These are phyloP conservation scores for Butorides virescens DNA, from an alignment of 2,113 vertebrate genomes.

Conservation along the genomic window DNA sequence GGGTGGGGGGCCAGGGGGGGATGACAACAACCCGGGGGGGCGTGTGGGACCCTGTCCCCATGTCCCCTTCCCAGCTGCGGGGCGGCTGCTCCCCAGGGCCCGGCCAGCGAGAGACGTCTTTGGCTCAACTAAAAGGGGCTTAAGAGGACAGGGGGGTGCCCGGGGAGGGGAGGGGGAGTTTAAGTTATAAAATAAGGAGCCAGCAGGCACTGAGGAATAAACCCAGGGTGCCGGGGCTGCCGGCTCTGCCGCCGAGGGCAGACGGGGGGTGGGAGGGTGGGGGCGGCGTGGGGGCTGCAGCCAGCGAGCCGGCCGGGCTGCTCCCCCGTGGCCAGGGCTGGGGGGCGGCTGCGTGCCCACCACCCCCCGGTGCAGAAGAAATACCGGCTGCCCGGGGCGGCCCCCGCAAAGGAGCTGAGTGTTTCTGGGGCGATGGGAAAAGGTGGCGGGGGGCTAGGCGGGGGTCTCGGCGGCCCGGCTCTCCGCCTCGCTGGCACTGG, in stretches of 20 bases:
- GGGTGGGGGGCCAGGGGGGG: background rate
- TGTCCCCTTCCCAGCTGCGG: background rate
- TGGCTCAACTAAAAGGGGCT: slow-evolving; percentile 51
- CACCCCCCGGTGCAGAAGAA: background rate
- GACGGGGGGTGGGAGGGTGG: background rate
- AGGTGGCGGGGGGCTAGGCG: slow-evolving; percentile 12
- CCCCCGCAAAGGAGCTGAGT: background rate
- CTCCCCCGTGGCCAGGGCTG: background rate
- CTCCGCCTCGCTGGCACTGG: slow-evolving; percentile 81
- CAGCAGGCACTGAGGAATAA: slow-evolving; percentile 72
- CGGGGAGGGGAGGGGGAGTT: background rate
- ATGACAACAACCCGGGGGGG: background rate
- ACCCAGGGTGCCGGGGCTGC: slow-evolving; percentile 13
- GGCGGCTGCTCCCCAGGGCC: slow-evolving; percentile 1
- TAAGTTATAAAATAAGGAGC: slow-evolving; percentile 72
- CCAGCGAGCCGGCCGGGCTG: slow-evolving; percentile 23
- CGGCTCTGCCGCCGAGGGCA: background rate
- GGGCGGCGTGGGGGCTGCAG: background rate
- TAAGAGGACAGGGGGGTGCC: background rate
- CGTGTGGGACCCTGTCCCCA: background rate
- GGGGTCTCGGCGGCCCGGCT: slow-evolving; percentile 73
- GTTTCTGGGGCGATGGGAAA: background rate
- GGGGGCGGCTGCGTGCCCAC: background rate
- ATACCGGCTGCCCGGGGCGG: background rate
- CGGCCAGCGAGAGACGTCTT: slow-evolving; percentile 28